phyloP scores from a whole-genome alignment of 1,140 invertebrate species.

The Formica selysi region DNA sequence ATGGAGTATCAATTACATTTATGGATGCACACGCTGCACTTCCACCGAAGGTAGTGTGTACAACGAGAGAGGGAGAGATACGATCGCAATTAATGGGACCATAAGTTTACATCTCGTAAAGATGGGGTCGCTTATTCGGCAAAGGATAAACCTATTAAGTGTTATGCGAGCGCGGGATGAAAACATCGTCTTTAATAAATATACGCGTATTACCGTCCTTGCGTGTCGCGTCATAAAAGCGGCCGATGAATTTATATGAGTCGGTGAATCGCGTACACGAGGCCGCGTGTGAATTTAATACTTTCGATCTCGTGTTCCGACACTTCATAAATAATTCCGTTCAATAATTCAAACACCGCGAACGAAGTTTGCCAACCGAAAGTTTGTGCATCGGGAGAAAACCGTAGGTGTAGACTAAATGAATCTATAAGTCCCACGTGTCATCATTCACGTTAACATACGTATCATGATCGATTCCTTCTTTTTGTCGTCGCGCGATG shows the following conservation, averaged over 20 bases:
- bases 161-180: neutral
- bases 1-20: conserved; percentile 60
- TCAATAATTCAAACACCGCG: conserved; percentile 59
- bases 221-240: neutral
- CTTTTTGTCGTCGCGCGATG: neutral
- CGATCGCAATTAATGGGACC: conserved; percentile 50
- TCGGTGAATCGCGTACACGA: neutral
- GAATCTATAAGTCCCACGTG: conserved; percentile 50
- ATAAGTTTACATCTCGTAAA: conserved; percentile 49
- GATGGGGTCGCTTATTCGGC: conserved; percentile 21
- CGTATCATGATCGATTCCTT: conserved; percentile 53
- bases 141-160: conserved; percentile 51
- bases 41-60: neutral
- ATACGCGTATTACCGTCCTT: neutral
- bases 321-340: conserved; percentile 69
- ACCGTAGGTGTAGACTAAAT: conserved; percentile 51
- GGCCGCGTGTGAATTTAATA: conserved; percentile 46
- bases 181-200: conserved; percentile 39
- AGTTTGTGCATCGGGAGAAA: conserved; percentile 13
- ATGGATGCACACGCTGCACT: conserved; percentile 12
- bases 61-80: conserved; percentile 38
- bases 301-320: conserved; percentile 25
- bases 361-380: conserved; percentile 33
- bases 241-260: conserved; percentile 49
- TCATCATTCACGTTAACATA: too few species aligned